These are phyloP conservation scores for Rallus crepitans DNA, from an alignment of 2,797 vertebrate genomes.

Conservation along the genomic window DNA sequence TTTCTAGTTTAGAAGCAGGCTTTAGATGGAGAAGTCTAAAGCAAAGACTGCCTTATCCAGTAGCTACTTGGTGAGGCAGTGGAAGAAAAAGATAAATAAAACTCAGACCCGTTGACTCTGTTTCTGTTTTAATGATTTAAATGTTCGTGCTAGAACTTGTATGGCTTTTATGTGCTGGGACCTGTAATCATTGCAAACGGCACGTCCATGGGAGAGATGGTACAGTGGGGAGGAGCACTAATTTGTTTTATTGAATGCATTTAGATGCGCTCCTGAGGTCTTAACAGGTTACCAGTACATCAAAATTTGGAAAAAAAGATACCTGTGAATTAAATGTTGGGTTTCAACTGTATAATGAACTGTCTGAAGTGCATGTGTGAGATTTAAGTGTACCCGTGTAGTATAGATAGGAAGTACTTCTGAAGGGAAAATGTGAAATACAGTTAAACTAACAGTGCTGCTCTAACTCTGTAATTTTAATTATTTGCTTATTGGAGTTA, in stretches of 20 bases:
- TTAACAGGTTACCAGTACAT: neutral
- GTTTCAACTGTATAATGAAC: neutral
- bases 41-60: neutral
- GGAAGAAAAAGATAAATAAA: slow-evolving; percentile 6
- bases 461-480: neutral
- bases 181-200: slow-evolving; percentile 33
- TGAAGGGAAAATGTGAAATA: neutral
- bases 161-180: slow-evolving; percentile 18
- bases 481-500: neutral
- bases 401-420: neutral
- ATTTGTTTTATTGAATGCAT: neutral
- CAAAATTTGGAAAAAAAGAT: neutral
- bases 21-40: neutral
- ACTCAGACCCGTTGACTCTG: neutral
- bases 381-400: neutral
- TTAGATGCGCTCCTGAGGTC: neutral
- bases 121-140: slow-evolving; percentile 20
- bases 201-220: slow-evolving; percentile 5
- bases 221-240: neutral
- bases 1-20: neutral
- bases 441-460: neutral
- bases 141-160: slow-evolving; percentile 32
- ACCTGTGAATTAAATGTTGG: rapidly evolving
- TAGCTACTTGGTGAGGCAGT: neutral
- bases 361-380: neutral